These are phyloP conservation scores for Serinus canaria DNA, from an alignment of 2,113 vertebrate genomes.

Conservation along the genomic window DNA sequence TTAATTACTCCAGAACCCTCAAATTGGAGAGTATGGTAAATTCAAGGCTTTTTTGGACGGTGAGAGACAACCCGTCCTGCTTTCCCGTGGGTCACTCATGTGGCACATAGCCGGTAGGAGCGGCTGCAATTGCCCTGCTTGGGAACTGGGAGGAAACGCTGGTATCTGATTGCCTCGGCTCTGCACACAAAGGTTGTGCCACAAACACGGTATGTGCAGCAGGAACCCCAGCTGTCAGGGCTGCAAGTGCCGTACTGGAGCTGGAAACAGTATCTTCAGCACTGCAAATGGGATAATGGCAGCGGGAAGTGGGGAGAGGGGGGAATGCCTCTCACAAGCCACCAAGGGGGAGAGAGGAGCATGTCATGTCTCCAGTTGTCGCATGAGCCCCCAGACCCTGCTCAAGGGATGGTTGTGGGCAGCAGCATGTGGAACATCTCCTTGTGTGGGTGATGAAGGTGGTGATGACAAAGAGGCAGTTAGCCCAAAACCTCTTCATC, in stretches of 20 bases:
- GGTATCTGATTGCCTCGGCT: not conserved
- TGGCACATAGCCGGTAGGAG: not conserved
- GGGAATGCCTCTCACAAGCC: fast-evolving
- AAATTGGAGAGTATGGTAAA: not conserved
- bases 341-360: not conserved
- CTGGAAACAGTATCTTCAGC: not conserved
- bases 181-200: constrained; percentile 13
- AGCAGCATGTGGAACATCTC: not conserved
- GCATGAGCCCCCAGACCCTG: not conserved
- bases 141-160: not conserved
- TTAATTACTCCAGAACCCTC: not conserved
- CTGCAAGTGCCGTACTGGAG: fast-evolving
- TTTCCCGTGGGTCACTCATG: fast-evolving
- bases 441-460: not conserved
- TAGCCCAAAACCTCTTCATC: not conserved
- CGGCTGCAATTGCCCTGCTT: not conserved
- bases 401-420: not conserved
- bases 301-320: not conserved
- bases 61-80: not conserved
- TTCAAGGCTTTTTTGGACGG: not conserved
- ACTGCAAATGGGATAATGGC: fast-evolving
- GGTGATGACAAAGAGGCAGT: not conserved
- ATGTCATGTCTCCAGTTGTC: not conserved
- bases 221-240: not conserved
- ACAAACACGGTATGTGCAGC: not conserved